phyloP scores from a whole-genome alignment of 2,113 vertebrate species.

The Vimba vimba region DNA sequence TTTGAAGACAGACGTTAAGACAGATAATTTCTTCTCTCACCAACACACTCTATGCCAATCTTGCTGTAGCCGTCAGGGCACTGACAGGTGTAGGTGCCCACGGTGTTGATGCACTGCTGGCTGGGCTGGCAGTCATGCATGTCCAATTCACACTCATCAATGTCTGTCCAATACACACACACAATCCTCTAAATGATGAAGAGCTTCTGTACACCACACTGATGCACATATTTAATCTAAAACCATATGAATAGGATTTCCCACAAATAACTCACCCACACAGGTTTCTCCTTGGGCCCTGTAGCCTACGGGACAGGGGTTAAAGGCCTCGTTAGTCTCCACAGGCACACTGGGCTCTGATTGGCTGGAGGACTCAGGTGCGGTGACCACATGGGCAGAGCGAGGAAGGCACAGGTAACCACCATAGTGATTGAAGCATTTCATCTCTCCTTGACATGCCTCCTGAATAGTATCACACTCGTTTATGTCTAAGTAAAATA shows the following conservation, averaged over 20 bases:
- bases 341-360: conserved; percentile 55
- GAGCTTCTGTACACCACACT: neutral
- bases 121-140: conserved; percentile 89
- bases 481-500: conserved; percentile 80
- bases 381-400: conserved; percentile 85
- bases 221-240: neutral
- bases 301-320: conserved; percentile 84
- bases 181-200: neutral
- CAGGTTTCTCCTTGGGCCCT: conserved; percentile 83
- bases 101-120: conserved; percentile 86
- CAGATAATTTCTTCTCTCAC: conserved; percentile 69
- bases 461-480: conserved; percentile 89
- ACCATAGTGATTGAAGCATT: conserved; percentile 93
- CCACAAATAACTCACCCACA: conserved; percentile 76
- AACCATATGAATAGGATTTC: neutral
- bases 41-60: conserved; percentile 86
- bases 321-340: conserved; percentile 62
- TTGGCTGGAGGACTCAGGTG: conserved; percentile 68
- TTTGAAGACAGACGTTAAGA: neutral
- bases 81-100: conserved; percentile 85
- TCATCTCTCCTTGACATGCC: conserved; percentile 92
- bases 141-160: conserved; percentile 85
- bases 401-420: conserved; percentile 91
- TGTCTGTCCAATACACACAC: conserved; percentile 71
- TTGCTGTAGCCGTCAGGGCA: conserved; percentile 89